phyloP scores from a whole-genome alignment of 2,888 invertebrate genomes.

The Synanthedon andrenaeformis region DNA sequence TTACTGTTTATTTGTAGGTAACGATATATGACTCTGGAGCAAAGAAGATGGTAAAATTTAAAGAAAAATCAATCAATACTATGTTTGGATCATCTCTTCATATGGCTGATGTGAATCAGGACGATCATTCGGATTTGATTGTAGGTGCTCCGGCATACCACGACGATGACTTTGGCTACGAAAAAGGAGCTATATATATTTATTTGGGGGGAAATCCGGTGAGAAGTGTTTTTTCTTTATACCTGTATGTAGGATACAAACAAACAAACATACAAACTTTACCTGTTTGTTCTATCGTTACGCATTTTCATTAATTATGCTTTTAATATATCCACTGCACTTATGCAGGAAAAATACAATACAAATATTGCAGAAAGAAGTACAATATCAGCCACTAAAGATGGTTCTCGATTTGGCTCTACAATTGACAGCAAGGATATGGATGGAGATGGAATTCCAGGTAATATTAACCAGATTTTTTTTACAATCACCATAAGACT shows the following conservation, averaged over 20 bases:
- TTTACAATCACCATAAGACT: not conserved
- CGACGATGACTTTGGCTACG: constrained; percentile 21
- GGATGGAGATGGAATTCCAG: constrained; percentile 31
- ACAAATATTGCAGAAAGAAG: constrained; percentile 5
- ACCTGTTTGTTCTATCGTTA: too few species aligned
- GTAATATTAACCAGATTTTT: constrained; percentile 11
- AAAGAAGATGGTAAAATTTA: not conserved
- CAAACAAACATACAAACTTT: too few species aligned
- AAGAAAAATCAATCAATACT: constrained; percentile 36
- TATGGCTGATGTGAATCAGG: constrained; percentile 55
- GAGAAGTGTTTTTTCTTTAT: constrained; percentile 4
- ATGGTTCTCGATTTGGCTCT: constrained; percentile 29
- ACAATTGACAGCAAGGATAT: constrained; percentile 28
- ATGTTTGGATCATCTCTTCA: constrained; percentile 71
- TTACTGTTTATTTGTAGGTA: not conserved
- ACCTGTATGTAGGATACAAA: too few species aligned
- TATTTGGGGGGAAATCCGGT: constrained; percentile 33
- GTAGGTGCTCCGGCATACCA: constrained; percentile 69
- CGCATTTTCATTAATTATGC: too few species aligned
- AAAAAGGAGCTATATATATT: constrained; percentile 68
- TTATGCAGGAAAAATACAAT: too few species aligned
- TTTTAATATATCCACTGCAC: too few species aligned
- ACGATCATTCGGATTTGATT: constrained; percentile 67
- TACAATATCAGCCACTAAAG: constrained; percentile 15
- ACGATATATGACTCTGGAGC: not conserved